Percentiles rank a stretch among this genome's conserved stretches.
Evolutionary conservation across 2,113 vertebrate genomes (phyloP).

Genomic region (Naja naja): DNA sequence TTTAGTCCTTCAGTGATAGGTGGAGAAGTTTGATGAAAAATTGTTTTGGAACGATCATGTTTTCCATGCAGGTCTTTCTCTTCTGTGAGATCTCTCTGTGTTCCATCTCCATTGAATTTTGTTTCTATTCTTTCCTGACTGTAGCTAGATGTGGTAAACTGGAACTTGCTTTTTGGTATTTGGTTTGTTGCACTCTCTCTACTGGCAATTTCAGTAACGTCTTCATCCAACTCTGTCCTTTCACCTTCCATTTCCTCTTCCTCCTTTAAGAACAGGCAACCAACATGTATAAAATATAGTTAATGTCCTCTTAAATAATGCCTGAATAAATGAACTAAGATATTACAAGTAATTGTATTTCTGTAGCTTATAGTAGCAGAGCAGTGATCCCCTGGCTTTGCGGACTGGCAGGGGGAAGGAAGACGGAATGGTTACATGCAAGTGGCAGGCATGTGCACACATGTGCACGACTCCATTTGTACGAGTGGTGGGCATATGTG

Average conservation of each 20-base stretch:
- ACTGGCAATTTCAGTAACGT: constrained; percentile 54
- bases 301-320: not conserved
- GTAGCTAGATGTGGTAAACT: constrained; percentile 68
- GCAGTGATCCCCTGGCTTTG: constrained; percentile 3
- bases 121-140: constrained; percentile 49
- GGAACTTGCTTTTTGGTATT: constrained; percentile 67
- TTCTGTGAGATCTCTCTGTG: constrained; percentile 60
- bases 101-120: constrained; percentile 59
- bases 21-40: constrained; percentile 62
- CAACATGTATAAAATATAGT: constrained; percentile 16
- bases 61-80: constrained; percentile 60
- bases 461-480: not conserved
- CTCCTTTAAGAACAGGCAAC: constrained; percentile 68
- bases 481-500: not conserved
- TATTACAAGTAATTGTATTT: not conserved
- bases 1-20: constrained; percentile 53
- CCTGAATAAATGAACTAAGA: not conserved
- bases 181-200: constrained; percentile 67
- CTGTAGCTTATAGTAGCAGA: not conserved
- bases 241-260: constrained; percentile 65
- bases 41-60: constrained; percentile 57
- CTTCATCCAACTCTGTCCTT: constrained; percentile 57
- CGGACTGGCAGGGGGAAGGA: not conserved
- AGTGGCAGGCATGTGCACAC: not conserved
- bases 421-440: not conserved